These are phyloP conservation scores for Sthenelais limicola DNA, from an alignment of 2,888 invertebrate genomes.

Conservation along the genomic window DNA sequence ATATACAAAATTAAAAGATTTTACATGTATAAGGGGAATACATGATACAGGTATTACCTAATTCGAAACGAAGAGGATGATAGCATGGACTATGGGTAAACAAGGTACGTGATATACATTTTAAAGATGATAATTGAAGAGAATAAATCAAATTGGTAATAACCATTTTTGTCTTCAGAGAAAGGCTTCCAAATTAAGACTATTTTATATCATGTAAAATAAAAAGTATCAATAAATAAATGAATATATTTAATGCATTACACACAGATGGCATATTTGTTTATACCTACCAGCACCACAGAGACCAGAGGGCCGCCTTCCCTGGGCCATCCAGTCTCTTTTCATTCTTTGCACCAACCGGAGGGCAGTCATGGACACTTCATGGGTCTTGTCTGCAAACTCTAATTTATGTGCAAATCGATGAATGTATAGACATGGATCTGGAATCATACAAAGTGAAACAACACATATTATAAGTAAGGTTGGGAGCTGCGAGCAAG, in stretches of 20 bases:
- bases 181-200: no score
- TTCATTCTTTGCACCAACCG: constrained; percentile 97
- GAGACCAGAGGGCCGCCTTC: constrained; percentile 94
- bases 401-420: constrained; percentile 94
- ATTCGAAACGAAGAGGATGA: no score
- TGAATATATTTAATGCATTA: neutral
- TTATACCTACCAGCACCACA: constrained; percentile 90
- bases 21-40: no score
- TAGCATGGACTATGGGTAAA: no score
- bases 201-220: no score
- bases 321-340: constrained; percentile 96
- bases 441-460: constrained; percentile 34
- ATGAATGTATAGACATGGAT: constrained; percentile 93
- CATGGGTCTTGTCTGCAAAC: constrained; percentile 92
- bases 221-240: no score
- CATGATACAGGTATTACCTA: no score
- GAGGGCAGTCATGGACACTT: constrained; percentile 94
- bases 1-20: constrained; percentile 22
- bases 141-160: no score
- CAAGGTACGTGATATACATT: no score
- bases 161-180: no score
- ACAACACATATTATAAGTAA: neutral
- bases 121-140: no score
- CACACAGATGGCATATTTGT: neutral
- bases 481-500: no score